Evolutionary conservation across 1,140 invertebrate genomes (phyloP).

Genomic region (Drosophila ercepeae): DNA sequence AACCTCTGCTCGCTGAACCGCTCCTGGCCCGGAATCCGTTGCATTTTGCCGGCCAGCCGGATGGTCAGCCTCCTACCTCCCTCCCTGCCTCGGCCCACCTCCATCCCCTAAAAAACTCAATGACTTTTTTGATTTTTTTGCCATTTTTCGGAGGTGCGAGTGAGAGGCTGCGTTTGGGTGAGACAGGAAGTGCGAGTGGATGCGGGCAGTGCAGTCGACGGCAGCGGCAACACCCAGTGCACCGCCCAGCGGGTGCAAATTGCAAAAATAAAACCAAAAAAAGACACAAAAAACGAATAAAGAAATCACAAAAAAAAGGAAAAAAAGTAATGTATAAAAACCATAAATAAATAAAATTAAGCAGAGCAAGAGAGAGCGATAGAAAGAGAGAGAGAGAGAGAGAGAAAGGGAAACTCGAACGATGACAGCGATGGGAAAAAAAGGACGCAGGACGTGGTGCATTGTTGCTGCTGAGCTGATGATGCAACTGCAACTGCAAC

Average conservation of each 20-base stretch:
- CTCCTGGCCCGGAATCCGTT: neutral
- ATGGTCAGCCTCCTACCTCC: neutral
- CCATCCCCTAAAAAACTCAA: neutral
- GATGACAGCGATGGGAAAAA: slow-evolving; percentile 39
- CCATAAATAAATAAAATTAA: slow-evolving; percentile 82
- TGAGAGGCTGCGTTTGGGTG: slow-evolving; percentile 40
- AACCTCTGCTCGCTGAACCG: neutral
- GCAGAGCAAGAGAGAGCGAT: slow-evolving; percentile 34
- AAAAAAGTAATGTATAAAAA: slow-evolving; percentile 59
- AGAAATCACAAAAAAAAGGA: slow-evolving; percentile 31
- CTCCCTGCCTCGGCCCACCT: neutral
- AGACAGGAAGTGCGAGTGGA: slow-evolving; percentile 45
- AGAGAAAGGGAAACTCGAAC: slow-evolving; percentile 37
- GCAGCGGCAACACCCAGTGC: slow-evolving; percentile 15
- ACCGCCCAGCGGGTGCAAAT: slow-evolving; percentile 19
- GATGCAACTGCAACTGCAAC: slow-evolving; percentile 25
- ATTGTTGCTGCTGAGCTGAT: slow-evolving; percentile 27
- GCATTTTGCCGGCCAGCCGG: neutral
- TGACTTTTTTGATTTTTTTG: neutral
- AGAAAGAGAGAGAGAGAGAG: slow-evolving; percentile 18
- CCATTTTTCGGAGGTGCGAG: slow-evolving; percentile 32
- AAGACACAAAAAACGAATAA: neutral
- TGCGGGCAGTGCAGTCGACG: slow-evolving; percentile 23
- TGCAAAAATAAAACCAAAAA: slow-evolving; percentile 14
- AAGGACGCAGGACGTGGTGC: slow-evolving; percentile 39